Percentiles rank a stretch among this genome's conserved stretches.
Evolutionary conservation across 2,888 invertebrate genomes (phyloP).

Genomic region (Pyrgus malvae): DNA sequence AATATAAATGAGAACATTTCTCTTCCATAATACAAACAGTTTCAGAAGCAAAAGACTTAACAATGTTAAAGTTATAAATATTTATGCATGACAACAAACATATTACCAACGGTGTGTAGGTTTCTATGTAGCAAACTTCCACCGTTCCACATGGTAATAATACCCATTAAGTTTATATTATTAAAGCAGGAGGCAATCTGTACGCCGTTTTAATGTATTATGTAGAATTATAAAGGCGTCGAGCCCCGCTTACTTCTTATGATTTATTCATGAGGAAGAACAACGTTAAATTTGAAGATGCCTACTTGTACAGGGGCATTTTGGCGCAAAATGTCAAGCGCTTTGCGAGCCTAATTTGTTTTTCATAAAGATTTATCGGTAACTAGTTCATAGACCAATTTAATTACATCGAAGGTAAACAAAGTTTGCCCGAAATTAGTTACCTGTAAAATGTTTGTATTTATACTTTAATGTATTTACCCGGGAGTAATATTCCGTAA

Average conservation of each 20-base stretch:
- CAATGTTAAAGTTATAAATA: conserved; percentile 19
- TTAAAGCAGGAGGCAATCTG: conserved; percentile 78
- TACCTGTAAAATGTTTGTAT: neutral
- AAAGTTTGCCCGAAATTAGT: neutral
- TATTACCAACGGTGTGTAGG: conserved; percentile 7
- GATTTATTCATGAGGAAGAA: conserved; percentile 79
- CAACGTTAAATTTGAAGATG: conserved; percentile 76
- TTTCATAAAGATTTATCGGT: conserved; percentile 50
- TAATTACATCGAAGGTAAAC: conserved; percentile 11
- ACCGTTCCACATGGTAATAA: conserved; percentile 59
- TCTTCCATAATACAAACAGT: neutral
- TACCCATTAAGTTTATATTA: conserved; percentile 75
- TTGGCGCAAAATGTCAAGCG: conserved; percentile 64
- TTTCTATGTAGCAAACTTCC: conserved; percentile 28
- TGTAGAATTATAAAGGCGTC: conserved; percentile 79
- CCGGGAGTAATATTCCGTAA: conserved; percentile 8
- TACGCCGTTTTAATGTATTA: conserved; percentile 80
- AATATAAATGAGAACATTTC: too few species aligned
- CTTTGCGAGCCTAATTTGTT: conserved; percentile 69
- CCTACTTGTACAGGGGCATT: conserved; percentile 60
- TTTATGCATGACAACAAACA: conserved; percentile 21
- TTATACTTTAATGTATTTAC: too few species aligned
- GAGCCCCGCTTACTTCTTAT: conserved; percentile 75
- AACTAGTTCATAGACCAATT: conserved; percentile 35
- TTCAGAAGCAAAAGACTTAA: conserved; percentile 18